Base-by-base conservation (phyloP, 2,113 vertebrate species). In the Nicator chloris region DNA sequence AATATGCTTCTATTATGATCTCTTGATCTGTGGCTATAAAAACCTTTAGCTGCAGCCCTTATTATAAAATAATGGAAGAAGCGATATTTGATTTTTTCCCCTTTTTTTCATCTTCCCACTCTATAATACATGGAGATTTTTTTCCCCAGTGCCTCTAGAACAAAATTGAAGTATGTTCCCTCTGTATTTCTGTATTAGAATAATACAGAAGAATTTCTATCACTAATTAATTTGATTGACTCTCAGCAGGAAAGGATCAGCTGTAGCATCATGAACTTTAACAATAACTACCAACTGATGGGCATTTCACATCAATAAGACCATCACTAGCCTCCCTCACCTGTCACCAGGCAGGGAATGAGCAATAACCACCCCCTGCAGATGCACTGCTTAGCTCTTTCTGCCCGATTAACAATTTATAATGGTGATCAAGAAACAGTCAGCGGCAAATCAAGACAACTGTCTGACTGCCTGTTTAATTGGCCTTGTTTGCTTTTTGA, bases 1-100 rank as follows among this genome's bases (percentile, higher is more conserved):
- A 99, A 99, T 99, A 99, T 99, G 98, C 98, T 99, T 99, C 99
- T 99, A 99, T 99, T 99, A 99, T 99, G 98, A 99, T 99, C 99
- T 99, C 98, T 99, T 99, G 99, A 99, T 99, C 99, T 99, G 98
- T 98, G 98, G 98, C 98, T 98, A 99, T 99, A 99, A 99, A 99
- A 98, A 99, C 98, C 98, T 98, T 98, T 98, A 98, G 98, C 98
- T 98, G 96, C 97, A 98, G 98, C 98, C 98, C 98, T 99, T 98
- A 99, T 99, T 98, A 99, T 98, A 98, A 99, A 98, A 99, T 99
- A 98, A 99, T 98, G 98, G 98, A 98, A 97, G 96, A 96, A 98
- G 98, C 97, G 95, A 98, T 98, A 98, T 96, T 97, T 98, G 97
- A 97, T 98, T 98, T 97, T 98, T 98, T 97, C 94, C 39, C 17